Base-by-base conservation (phyloP, 1,140 invertebrate species). In the Bombus soroeensis region DNA sequence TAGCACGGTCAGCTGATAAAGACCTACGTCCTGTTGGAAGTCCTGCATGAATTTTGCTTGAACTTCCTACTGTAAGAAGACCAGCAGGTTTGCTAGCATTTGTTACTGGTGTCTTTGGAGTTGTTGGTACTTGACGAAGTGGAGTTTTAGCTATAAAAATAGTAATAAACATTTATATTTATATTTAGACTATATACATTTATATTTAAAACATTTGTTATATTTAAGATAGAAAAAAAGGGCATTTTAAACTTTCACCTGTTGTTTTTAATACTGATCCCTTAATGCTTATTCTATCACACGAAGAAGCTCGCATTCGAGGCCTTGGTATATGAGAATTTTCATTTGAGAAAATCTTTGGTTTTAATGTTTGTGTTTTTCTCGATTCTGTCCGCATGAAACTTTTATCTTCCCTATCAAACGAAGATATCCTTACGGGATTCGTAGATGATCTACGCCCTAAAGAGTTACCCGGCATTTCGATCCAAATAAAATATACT, bases 291-390 rank as follows among this genome's bases (percentile, higher is more conserved):
- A 82, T 64, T 77, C 90, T 88, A 22, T 94, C 93, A 18, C 81
- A 77, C 1, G 93, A 94, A 15, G 82, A 91, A 15, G 89, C 91
- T 64, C 92, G 87, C 25, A 92, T 81, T 68, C 91, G 86, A n/a
- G 90, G 88, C 66, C 90, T 91, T 28, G 94, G 93, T 79, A 94
- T 94, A 39, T 91, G 90, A 68, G 94, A 92, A 68, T 18, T 79
- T 12, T 92, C 92, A 32, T 2, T 34, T 12, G n/a, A 34, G 39
- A 84, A 79, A 66, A 73, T 74, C 34, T 90, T 93, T 0, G 83
- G 5, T 75, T 93, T 93, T 13, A 47, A 15, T 5, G 72, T 73
- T 76, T 74, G 68, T 1, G 90, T 88, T 57, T 43, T 91, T 77
- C 86, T 89, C 4, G 85, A 47, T 43, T 94, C 92, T 13, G 39